Conservation (phyloP, 2,888 invertebrate genomes). For the Pycnomerus fuliginosus region DNA sequence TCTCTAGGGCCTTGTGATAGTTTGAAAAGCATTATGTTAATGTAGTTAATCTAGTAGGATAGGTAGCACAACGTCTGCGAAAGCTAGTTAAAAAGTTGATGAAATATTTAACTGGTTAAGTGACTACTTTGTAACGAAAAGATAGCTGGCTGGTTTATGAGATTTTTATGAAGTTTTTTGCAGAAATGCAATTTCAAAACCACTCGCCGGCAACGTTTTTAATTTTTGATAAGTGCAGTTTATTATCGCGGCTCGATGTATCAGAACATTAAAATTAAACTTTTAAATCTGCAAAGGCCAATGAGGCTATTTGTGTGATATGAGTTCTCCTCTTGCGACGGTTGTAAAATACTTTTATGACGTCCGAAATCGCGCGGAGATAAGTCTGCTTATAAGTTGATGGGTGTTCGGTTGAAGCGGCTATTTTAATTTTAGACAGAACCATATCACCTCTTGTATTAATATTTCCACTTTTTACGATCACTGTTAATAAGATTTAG, state of each 20-base stretch:
- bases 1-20: no score
- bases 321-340: conserved; percentile 27
- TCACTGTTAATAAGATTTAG: conserved; percentile 12
- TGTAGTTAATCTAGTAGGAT: no score
- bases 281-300: conserved; percentile 36
- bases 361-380: conserved; percentile 25
- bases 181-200: conserved; percentile 29
- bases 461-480: conserved; percentile 12
- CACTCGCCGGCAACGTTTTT: conserved; percentile 29
- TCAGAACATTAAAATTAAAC: conserved; percentile 38
- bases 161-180: conserved; percentile 39
- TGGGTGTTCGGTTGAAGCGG: conserved; percentile 4
- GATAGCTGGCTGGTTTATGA: conserved; percentile 36
- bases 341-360: conserved; percentile 37
- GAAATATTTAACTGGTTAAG: conserved; percentile 31
- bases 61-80: no score
- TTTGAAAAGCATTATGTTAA: no score
- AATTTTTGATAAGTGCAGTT: conserved; percentile 38
- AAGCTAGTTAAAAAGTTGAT: conserved; percentile 31
- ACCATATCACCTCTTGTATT: conserved; percentile 2
- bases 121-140: conserved; percentile 32
- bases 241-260: conserved; percentile 33
- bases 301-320: conserved; percentile 31
- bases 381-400: conserved; percentile 1
- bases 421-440: conserved; percentile 16